Evolutionary conservation across 2,113 vertebrate species (phyloP).

Genomic region (Oriolus oriolus): DNA sequence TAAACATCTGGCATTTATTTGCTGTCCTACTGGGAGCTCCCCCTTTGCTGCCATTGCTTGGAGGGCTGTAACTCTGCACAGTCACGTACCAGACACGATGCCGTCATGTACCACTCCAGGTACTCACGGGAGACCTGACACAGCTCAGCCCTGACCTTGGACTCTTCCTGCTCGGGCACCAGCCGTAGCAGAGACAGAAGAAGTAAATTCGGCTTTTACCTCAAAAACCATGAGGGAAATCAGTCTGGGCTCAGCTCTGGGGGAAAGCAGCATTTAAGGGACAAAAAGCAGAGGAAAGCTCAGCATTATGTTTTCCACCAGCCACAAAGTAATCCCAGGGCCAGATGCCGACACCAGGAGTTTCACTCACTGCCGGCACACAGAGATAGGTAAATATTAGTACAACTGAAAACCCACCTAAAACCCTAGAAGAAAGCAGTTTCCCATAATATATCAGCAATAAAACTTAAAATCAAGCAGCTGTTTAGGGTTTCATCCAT

Average conservation of each 20-base stretch:
- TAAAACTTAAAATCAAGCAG: neutral
- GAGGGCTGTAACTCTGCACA: neutral
- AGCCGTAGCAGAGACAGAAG: neutral
- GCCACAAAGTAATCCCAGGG: neutral
- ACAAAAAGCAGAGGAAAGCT: neutral
- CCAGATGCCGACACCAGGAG: neutral
- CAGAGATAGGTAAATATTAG: neutral
- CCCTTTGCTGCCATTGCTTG: neutral
- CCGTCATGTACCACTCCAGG: neutral
- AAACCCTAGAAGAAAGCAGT: neutral
- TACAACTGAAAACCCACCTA: neutral
- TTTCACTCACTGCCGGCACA: fast-evolving
- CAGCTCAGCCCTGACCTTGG: neutral
- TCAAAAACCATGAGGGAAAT: neutral
- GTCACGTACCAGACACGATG: neutral
- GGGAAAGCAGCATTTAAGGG: neutral
- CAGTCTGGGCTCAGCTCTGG: neutral
- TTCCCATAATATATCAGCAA: neutral
- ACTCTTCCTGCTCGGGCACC: neutral
- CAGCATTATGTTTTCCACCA: neutral
- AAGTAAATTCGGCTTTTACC: neutral
- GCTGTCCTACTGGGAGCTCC: neutral
- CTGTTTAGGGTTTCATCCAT: neutral
- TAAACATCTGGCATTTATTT: slow-evolving; percentile 50
- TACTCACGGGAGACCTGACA: neutral